A percentile compares a stretch with the other conserved stretches of the same genome.
Conservation (phyloP, 1,140 invertebrate species). For the Conus betulinus region DNA sequence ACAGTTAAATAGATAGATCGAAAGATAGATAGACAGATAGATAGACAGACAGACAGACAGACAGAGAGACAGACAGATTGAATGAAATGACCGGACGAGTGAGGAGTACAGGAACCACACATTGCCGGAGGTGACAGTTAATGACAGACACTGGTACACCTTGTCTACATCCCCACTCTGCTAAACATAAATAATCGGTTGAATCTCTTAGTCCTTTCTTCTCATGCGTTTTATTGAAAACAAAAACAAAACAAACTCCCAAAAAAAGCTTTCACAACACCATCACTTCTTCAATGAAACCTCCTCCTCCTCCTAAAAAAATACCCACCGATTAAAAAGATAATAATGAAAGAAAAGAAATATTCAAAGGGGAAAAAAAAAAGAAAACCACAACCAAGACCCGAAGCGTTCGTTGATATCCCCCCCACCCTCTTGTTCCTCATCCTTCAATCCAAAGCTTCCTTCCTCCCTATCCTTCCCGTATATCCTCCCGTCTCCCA, state of each 20-base stretch:
- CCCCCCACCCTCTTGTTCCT: not conserved
- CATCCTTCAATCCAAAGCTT: not conserved
- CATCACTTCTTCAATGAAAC: too few species aligned
- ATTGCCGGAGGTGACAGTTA: too few species aligned
- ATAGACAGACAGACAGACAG: not conserved
- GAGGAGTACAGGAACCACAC: too few species aligned
- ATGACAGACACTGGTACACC: too few species aligned
- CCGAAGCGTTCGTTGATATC: not conserved
- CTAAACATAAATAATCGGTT: not conserved
- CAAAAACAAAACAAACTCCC: not conserved
- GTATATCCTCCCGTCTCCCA: too few species aligned
- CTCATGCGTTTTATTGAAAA: too few species aligned
- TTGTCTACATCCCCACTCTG: not conserved
- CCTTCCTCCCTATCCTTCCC: not conserved
- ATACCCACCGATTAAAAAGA: not conserved
- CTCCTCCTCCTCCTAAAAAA: too few species aligned
- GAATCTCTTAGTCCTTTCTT: not conserved
- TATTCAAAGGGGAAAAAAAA: too few species aligned
- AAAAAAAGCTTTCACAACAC: not conserved
- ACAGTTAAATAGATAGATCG: not conserved
- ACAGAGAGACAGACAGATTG: not conserved
- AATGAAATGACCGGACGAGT: not conserved
- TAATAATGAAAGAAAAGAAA: not conserved
- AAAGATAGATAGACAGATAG: rapidly evolving
- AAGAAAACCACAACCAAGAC: not conserved